Evolutionary conservation across 2,113 vertebrate genomes (phyloP), one percentile per base, ranked within the genome.

Genomic region (Misgurnus anguillicaudatus): DNA sequence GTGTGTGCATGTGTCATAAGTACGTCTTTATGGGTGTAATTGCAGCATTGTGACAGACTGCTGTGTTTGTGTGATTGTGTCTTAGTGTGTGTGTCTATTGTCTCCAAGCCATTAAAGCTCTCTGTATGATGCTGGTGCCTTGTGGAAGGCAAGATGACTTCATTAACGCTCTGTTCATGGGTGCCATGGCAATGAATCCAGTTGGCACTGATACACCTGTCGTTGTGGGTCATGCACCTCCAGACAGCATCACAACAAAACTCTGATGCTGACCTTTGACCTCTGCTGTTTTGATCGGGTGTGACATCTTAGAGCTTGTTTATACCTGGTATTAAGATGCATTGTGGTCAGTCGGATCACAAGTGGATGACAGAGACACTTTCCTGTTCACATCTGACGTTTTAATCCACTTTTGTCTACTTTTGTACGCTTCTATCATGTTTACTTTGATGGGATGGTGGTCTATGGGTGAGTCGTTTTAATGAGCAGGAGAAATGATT

Each of bases 91-190:
- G 75, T 62, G 48, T 31, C 8, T 67, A 77, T 55, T 76, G 64
- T 48, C 53, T 8, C 39, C 39, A 57, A 41, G 69, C 31, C 55
- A 65, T 75, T 47, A 66, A 36, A 61, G 24, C 39, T 53, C 86
- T 81, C 63, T 77, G 11, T 85, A 88, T 90, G 87, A 90, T 41
- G 41, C 47, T 80, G 16, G 90, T 83, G 60, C 64, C 60, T 85
- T 82, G 58, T 88, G 88, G 86, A 87, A 89, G 85, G 76, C 77
- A 42, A 51, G 79, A 87, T 86, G 87, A 87, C 75, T 87, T 85
- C 82, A 87, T 87, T 86, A 90, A 84, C 79, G 68, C 86, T 80
- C 82, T 83, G 86, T 86, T 86, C 83, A 62, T 87, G 84, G 77
- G 83, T 80, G 79, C 84, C 83, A 82, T 86, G 83, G 87, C 80